phyloP scores from a whole-genome alignment of 2,888 invertebrate genomes.

The Yponomeuta plumbellus region DNA sequence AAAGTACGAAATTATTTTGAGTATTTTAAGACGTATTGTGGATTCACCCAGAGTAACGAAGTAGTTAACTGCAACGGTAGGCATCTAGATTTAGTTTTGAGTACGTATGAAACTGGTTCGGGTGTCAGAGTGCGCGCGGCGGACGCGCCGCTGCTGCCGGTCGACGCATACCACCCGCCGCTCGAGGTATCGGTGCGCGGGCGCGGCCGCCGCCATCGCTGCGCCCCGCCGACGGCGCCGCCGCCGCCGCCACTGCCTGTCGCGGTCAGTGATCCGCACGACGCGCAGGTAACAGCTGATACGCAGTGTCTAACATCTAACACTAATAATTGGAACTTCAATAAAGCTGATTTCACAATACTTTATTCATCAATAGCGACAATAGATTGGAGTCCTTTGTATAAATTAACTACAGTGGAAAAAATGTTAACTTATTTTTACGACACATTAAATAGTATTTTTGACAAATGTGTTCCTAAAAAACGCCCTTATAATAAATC shows the following conservation, averaged over 20 bases:
- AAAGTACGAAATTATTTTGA: neutral
- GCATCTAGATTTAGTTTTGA: neutral
- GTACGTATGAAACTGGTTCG: neutral
- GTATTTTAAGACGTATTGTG: neutral
- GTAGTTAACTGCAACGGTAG: neutral
- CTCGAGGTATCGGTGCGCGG: neutral
- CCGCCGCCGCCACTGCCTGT: no score
- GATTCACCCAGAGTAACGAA: neutral
- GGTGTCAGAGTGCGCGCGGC: neutral
- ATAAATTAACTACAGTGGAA: neutral
- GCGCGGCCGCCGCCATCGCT: neutral
- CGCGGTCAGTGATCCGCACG: neutral
- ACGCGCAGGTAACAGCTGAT: no score
- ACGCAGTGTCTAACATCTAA: neutral
- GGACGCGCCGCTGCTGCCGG: constrained; percentile 6
- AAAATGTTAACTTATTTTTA: constrained; percentile 20
- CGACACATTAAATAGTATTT: constrained; percentile 15
- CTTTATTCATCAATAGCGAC: constrained; percentile 4
- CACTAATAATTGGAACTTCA: constrained; percentile 8
- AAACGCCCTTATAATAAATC: constrained; percentile 18
- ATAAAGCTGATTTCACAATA: constrained; percentile 11
- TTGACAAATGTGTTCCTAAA: constrained; percentile 21
- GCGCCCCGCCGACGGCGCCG: no score
- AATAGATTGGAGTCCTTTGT: constrained; percentile 7
- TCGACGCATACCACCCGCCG: no score